Percentiles rank a stretch among this genome's conserved stretches.
Conservation (phyloP, 2,888 invertebrate genomes). For the Cantharis rufa region DNA sequence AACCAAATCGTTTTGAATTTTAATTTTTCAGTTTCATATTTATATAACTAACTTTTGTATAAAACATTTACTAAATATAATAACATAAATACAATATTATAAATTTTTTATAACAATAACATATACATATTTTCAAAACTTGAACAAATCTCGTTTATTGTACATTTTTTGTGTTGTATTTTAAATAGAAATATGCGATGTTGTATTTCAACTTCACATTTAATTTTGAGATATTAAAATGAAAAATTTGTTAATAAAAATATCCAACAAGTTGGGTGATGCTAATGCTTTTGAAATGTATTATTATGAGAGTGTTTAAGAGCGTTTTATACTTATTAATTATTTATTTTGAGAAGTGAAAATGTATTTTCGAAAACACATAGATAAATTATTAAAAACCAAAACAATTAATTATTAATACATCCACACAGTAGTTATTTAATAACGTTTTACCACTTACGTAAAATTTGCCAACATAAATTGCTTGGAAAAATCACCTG, state of each 20-base stretch:
- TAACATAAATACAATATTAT: background rate
- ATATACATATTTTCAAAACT: background rate
- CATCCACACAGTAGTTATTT: background rate
- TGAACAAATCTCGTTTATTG: background rate
- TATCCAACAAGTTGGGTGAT: background rate
- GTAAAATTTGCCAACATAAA: constrained; percentile 14
- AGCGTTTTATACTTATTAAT: background rate
- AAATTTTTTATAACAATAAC: background rate
- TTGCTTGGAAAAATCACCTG: constrained; percentile 14
- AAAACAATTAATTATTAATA: background rate
- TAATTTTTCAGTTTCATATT: background rate
- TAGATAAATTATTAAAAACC: background rate
- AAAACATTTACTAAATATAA: background rate
- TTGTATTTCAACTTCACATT: background rate
- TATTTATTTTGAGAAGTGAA: background rate
- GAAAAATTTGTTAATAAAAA: background rate
- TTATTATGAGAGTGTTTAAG: background rate
- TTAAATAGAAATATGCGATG: background rate
- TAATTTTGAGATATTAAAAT: background rate
- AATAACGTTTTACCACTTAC: background rate
- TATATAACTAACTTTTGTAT: background rate
- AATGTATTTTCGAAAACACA: background rate
- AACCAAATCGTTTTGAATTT: background rate
- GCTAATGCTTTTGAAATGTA: background rate
- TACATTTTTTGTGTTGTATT: background rate